Percentiles rank a stretch among this genome's conserved stretches.
Conservation (phyloP, 2,888 invertebrate genomes). For the Lycaena phlaeas region DNA sequence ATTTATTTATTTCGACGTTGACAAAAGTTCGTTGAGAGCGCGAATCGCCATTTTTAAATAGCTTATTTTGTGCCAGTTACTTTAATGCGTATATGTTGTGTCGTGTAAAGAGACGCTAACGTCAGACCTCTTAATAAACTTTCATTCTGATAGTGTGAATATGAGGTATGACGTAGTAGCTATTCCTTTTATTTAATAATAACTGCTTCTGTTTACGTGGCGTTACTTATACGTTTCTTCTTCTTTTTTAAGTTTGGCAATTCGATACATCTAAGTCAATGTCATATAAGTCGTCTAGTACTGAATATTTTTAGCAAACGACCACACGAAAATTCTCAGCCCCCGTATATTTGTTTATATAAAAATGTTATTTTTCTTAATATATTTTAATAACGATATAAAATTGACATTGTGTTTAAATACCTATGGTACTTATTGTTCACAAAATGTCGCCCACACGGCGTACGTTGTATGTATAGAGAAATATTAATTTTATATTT, state of each 20-base stretch:
- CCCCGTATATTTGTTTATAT: conserved; percentile 4
- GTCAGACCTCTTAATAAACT: no score
- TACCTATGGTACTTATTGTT: conserved; percentile 55
- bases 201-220: no score
- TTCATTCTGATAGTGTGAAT: no score
- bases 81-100: no score
- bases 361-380: conserved; percentile 11
- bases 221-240: not conserved
- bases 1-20: conserved; percentile 4
- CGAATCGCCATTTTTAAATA: not conserved
- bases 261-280: not conserved
- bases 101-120: no score
- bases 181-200: no score
- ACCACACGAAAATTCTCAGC: conserved; percentile 2
- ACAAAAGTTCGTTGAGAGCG: not conserved
- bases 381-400: conserved; percentile 17
- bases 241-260: conserved; percentile 12
- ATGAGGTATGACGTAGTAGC: no score
- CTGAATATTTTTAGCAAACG: not conserved
- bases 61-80: not conserved
- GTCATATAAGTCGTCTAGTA: not conserved
- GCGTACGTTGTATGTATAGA: conserved; percentile 49
- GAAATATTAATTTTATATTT: conserved; percentile 66
- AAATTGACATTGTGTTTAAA: conserved; percentile 23
- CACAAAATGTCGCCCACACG: conserved; percentile 37